Percentiles rank a stretch among this genome's conserved stretches.
These are phyloP conservation scores for Himalopsyche tibetana DNA, from an alignment of 2,888 invertebrate species.

Conservation along the genomic window DNA sequence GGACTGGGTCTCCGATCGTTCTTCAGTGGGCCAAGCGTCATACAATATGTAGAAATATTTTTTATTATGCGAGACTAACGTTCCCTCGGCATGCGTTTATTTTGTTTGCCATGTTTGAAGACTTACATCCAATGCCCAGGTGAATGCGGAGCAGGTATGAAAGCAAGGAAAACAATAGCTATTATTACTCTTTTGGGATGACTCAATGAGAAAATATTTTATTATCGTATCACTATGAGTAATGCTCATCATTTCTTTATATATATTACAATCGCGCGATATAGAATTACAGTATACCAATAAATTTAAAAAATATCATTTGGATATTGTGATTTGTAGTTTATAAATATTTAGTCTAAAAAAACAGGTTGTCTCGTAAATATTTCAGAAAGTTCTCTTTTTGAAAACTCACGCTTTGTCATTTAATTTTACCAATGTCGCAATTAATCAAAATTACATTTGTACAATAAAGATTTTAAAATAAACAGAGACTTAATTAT, in stretches of 20 bases:
- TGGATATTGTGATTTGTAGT: no score
- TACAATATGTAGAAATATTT: conserved; percentile 52
- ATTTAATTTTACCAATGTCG: no score
- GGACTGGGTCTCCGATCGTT: conserved; percentile 71
- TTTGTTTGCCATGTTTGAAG: conserved; percentile 16
- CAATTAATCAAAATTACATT: no score
- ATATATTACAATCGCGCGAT: no score
- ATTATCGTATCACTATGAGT: background rate
- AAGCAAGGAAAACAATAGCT: background rate
- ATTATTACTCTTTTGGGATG: background rate
- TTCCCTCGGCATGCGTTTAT: background rate
- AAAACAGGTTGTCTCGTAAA: no score
- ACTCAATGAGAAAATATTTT: background rate
- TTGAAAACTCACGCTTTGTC: no score
- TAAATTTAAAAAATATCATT: no score
- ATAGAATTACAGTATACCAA: no score
- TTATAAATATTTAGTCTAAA: no score
- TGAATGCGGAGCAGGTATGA: background rate
- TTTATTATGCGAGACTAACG: conserved; percentile 31
- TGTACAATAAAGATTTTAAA: no score
- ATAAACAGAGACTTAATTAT: no score
- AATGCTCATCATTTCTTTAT: background rate
- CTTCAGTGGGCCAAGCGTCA: conserved; percentile 53
- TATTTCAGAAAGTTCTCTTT: no score
- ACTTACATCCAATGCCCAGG: background rate